Evolutionary conservation across 1,140 invertebrate species (phyloP).

Genomic region (Drosophila quadrilineata): DNA sequence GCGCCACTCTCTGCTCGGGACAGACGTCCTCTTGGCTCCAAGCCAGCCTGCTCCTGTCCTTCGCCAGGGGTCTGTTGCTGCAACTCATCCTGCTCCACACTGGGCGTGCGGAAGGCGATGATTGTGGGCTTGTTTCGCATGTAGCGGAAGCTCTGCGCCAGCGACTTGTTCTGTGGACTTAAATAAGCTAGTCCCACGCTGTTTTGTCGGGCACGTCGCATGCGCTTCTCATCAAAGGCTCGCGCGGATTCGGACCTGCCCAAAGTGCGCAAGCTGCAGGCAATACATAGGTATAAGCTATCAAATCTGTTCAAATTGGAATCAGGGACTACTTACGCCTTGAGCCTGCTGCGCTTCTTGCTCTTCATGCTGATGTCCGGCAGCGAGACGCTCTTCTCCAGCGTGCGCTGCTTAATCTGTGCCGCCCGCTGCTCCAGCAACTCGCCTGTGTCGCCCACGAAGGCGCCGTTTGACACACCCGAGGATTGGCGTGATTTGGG

Average conservation of each 20-base stretch:
- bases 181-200: conserved; percentile 86
- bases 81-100: conserved; percentile 86
- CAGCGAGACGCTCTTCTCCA: conserved; percentile 91
- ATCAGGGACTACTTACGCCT: conserved; percentile 84
- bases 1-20: conserved; percentile 6
- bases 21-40: conserved; percentile 84
- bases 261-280: conserved; percentile 83
- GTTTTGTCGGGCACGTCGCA: conserved; percentile 85
- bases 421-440: conserved; percentile 3
- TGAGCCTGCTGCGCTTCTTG: conserved; percentile 86
- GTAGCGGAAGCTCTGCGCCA: conserved; percentile 91
- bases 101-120: conserved; percentile 91
- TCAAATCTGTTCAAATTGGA: background rate
- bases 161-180: conserved; percentile 88
- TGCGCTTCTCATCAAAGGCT: conserved; percentile 87
- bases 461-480: conserved; percentile 84
- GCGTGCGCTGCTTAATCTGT: conserved; percentile 79
- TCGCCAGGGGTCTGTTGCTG: conserved; percentile 35
- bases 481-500: conserved; percentile 22
- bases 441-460: conserved; percentile 82
- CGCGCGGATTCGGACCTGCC: conserved; percentile 90
- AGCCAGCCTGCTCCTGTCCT: conserved; percentile 51
- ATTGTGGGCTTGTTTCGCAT: conserved; percentile 94
- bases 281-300: conserved; percentile 1
- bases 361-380: conserved; percentile 89